Base-by-base conservation (phyloP, 2,888 invertebrate species). In the Adelphocoris suturalis region DNA sequence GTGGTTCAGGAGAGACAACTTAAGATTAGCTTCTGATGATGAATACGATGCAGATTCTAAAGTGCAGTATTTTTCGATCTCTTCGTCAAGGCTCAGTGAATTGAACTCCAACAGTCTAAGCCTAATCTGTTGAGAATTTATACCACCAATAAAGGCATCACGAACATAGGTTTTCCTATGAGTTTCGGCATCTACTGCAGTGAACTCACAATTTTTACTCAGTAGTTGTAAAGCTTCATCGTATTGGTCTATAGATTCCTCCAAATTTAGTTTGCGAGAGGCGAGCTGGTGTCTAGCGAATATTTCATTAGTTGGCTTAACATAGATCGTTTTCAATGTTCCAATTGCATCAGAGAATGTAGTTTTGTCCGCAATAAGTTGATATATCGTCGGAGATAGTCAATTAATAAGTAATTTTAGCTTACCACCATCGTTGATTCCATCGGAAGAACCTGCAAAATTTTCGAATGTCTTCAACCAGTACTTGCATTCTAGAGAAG, bases 61-160 rank as follows among this genome's bases (percentile, higher is more conserved):
- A 11, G 82, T 19, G 19, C 82, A 48, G 27, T 48, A 4, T 82
- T 48, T 82, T n/a, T 82, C 82, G 23, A 82, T 48, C n/a, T 11
- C 81, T n/a, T 81, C 81, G 16, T 81, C 28, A 28, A 28, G 37
- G 12, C 27, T 37, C 4, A 82, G 27, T 23, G 19, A 52, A 23
- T 82, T 82, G 55, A 82, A 82, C 55, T 82, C 48, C 14, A 82
- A 23, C 48, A 82, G 82, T 52, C 82, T 82, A n/a, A 82, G 27
- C 23, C 82, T 47, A 13, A 82, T 82, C 19, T 52, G 48, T 47
- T 82, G 82, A n/a, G 48, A 47, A 52, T 23, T 82, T 7, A 82
- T 47, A 23, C 82, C 82, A n/a, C n/a, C n/a, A n/a, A n/a, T n/a
- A n/a, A n/a, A n/a, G n/a, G n/a, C n/a, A n/a, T n/a, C n/a, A 14